These are phyloP conservation scores for Lepas anatifera DNA, from an alignment of 2,888 invertebrate genomes.

Conservation along the genomic window DNA sequence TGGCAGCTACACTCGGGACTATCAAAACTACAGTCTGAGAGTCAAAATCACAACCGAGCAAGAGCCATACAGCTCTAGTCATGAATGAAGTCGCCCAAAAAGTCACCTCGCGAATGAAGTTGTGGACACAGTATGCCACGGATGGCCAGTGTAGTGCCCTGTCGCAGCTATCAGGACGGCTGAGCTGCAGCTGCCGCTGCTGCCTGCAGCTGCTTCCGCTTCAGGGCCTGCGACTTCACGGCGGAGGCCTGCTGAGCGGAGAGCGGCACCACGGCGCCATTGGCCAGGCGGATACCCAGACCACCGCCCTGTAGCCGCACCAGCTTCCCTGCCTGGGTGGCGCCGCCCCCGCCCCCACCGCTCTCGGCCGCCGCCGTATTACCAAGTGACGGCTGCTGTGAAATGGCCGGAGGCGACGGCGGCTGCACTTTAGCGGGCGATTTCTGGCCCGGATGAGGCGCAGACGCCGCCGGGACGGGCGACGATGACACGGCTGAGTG, in stretches of 20 bases:
- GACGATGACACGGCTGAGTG: too few species aligned
- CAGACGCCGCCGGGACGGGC: background rate
- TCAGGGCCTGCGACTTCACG: background rate
- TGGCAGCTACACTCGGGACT: too few species aligned
- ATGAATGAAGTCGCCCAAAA: too few species aligned
- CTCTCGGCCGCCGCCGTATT: background rate
- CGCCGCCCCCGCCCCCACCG: background rate
- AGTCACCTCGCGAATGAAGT: too few species aligned
- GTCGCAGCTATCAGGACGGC: too few species aligned
- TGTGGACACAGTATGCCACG: too few species aligned
- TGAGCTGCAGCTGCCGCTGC: background rate
- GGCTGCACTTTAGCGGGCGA: background rate
- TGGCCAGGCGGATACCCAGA: background rate
- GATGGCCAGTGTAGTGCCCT: too few species aligned
- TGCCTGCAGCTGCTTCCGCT: background rate
- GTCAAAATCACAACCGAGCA: too few species aligned
- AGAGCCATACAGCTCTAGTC: too few species aligned
- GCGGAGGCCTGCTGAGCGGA: background rate
- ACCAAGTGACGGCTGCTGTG: background rate
- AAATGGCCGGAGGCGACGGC: too few species aligned
- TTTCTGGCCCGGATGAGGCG: background rate
- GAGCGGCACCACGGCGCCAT: background rate
- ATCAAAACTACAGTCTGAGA: too few species aligned
- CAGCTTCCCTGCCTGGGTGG: background rate
- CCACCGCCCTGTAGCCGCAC: background rate